Conservation (phyloP, 1,140 invertebrate species). For the Hirudo medicinalis region DNA sequence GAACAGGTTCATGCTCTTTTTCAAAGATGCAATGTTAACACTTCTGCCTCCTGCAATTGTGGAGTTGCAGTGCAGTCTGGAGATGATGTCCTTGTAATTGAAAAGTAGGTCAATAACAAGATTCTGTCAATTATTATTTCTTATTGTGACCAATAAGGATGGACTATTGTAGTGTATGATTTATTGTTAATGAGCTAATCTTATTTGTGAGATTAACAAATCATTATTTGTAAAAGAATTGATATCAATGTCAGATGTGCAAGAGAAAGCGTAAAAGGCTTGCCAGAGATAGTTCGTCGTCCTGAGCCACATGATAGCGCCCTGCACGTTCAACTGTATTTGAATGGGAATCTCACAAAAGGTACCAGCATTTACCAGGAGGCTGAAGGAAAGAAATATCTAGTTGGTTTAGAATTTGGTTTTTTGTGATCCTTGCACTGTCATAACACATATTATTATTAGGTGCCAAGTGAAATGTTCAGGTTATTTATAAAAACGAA, state of each 20-base stretch:
- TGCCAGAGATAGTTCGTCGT: neutral
- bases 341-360: slow-evolving; percentile 26
- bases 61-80: slow-evolving; percentile 24
- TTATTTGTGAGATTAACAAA: too few relatives aligned
- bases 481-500: too few relatives aligned
- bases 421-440: too few relatives aligned
- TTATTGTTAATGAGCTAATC: too few relatives aligned
- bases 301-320: neutral
- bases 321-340: slow-evolving; percentile 24
- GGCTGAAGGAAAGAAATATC: slow-evolving; percentile 22
- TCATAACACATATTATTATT: too few relatives aligned
- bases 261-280: too few relatives aligned
- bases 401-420: slow-evolving; percentile 2
- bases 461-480: too few relatives aligned
- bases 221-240: too few relatives aligned
- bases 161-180: neutral
- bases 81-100: slow-evolving; percentile 24
- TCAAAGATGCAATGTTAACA: slow-evolving; percentile 14
- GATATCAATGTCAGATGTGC: too few relatives aligned
- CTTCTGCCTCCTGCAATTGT: slow-evolving; percentile 24
- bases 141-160: neutral
- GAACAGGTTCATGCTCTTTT: slow-evolving; percentile 21
- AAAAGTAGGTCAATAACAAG: slow-evolving; percentile 15
- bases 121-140: neutral
- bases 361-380: slow-evolving; percentile 26